These are phyloP conservation scores for Acropora yongei DNA, from an alignment of 64 coral and sea anemone genomes.

Conservation along the genomic window DNA sequence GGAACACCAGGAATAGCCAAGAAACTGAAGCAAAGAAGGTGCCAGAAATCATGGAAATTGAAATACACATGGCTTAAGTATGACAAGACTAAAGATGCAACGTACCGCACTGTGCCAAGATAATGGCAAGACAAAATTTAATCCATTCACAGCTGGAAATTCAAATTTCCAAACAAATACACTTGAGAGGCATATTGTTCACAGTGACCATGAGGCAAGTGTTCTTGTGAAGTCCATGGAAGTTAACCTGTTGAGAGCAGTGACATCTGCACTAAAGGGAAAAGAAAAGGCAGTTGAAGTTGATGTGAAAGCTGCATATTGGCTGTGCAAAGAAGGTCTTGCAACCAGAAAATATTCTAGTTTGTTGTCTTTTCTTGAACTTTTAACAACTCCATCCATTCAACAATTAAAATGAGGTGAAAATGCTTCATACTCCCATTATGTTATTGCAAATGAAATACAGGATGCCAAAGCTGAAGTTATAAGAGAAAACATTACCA, in stretches of 20 bases:
- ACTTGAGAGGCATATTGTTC: slow-evolving; percentile 41
- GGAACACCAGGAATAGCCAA: not conserved
- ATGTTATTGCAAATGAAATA: slow-evolving; percentile 61
- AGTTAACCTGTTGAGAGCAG: slow-evolving; percentile 17
- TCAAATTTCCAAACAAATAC: slow-evolving; percentile 49
- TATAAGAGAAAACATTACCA: slow-evolving; percentile 35
- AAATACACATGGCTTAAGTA: slow-evolving; percentile 56
- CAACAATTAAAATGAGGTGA: slow-evolving; percentile 53
- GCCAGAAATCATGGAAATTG: slow-evolving; percentile 60
- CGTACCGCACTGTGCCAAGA: slow-evolving; percentile 45
- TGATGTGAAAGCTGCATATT: slow-evolving; percentile 45
- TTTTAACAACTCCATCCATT: slow-evolving; percentile 45
- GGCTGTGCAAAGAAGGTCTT: slow-evolving; percentile 34
- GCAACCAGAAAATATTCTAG: slow-evolving; percentile 37
- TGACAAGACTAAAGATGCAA: slow-evolving; percentile 44
- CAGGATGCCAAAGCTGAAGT: slow-evolving; percentile 48
- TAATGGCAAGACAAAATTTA: slow-evolving; percentile 30
- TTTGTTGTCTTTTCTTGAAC: slow-evolving; percentile 58
- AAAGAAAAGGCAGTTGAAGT: slow-evolving; percentile 57
- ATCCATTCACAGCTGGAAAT: slow-evolving; percentile 28
- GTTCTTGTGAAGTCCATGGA: slow-evolving; percentile 39
- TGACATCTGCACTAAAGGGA: slow-evolving; percentile 47
- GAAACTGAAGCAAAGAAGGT: slow-evolving; percentile 51
- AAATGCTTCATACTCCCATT: slow-evolving; percentile 35
- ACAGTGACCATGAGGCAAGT: slow-evolving; percentile 34